Base-by-base conservation (phyloP, 2,888 invertebrate genomes). In the Rhamnusium bicolor region DNA sequence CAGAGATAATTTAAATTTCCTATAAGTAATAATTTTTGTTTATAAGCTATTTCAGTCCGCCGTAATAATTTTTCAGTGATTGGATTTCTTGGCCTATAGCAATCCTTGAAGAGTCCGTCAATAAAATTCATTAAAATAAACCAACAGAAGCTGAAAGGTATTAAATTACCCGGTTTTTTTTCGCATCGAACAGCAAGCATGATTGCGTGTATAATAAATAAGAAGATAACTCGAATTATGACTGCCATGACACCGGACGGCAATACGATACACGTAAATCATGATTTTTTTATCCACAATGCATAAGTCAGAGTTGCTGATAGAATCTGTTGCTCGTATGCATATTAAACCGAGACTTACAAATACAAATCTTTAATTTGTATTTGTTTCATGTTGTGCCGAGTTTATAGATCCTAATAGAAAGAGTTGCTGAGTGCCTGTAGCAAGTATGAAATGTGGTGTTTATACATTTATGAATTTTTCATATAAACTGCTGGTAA, bases 241-340 rank as follows among this genome's bases (percentile, higher is more conserved):
- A 86, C 83, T 84, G 82, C 81, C 83, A 78, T 82, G 84, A 86
- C 85, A 85, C 76, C 71, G 80, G 79, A 81, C 81, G 80, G 85
- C 84, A 84, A 85, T 84, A 83, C 85, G 84, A 86, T 86, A 81
- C 84, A 80, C 82, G 84, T 86, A 86, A 86, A 86, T 86, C 85
- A 85, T 80, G 77, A 72, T 71, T 73, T 79, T 70, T 72, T 61
- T 80, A 78, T 76, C 71, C 65, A 67, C 69, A 70, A 56, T 71
- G 53, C 78, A 79, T 82, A 83, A 81, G 77, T 83, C 80, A 83
- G 80, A 69, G 46, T 67, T 71, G 81, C 80, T 81, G 83, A 83
- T 83, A 83, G 83, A 83, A 83, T 82, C 83, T 81, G 78, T 73
- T 72, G 72, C 74, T 71, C 71, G 58, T 77, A 75, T 72, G 56